phyloP scores from a whole-genome alignment of 2,113 vertebrate genomes.

The Phyllostomus hastatus region DNA sequence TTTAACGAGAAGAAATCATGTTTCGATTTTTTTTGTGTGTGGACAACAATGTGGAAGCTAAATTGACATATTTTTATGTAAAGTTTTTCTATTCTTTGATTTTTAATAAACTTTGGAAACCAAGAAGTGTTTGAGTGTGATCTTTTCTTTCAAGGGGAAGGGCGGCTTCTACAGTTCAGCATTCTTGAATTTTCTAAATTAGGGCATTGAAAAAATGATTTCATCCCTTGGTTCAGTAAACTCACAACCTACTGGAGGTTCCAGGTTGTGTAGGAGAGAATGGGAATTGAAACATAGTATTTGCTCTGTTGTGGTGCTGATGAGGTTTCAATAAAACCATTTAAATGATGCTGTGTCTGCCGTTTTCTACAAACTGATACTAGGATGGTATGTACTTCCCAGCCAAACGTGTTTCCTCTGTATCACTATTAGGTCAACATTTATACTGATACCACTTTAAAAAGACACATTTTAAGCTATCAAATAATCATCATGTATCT shows the following conservation, averaged over 20 bases:
- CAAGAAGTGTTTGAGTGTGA: constrained; percentile 50
- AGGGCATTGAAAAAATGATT: not conserved
- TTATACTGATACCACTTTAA: not conserved
- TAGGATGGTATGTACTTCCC: fast-evolving
- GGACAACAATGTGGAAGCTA: constrained; percentile 83
- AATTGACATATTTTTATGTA: constrained; percentile 97
- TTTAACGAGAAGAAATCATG: constrained; percentile 80
- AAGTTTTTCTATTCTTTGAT: constrained; percentile 97
- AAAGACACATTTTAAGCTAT: not conserved
- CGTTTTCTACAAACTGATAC: fast-evolving
- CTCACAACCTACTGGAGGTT: fast-evolving
- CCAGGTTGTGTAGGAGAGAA: not conserved
- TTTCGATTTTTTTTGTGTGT: constrained; percentile 83
- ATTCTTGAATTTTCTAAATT: not conserved
- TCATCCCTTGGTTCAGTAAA: not conserved
- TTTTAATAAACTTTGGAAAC: constrained; percentile 97
- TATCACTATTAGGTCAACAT: not conserved
- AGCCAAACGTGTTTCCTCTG: no score
- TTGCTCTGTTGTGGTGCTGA: fast-evolving
- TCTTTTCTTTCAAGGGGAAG: not conserved
- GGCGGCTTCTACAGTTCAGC: not conserved
- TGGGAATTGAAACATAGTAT: fast-evolving
- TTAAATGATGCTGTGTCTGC: fast-evolving
- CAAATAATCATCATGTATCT: not conserved
- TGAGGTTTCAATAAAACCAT: fast-evolving